A percentile compares a stretch with the other conserved stretches of the same genome.
Evolutionary conservation across 2,888 invertebrate genomes (phyloP).

Genomic region (Oscheius onirici): DNA sequence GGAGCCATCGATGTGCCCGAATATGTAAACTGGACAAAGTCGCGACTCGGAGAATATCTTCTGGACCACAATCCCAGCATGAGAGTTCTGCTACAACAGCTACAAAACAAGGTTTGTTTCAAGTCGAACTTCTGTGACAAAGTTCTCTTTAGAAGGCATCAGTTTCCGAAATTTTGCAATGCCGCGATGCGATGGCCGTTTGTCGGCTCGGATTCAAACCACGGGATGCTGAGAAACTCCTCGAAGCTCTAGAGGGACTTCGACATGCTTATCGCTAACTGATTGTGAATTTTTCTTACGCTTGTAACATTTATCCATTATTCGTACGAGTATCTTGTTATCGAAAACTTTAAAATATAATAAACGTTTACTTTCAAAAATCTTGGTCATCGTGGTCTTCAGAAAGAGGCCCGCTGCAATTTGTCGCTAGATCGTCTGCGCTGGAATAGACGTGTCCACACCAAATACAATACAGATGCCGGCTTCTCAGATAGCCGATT

Average conservation of each 20-base stretch:
- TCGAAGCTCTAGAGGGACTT: constrained; percentile 13
- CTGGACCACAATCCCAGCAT: background rate
- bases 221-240: background rate
- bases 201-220: background rate
- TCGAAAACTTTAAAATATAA: background rate
- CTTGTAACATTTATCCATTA: constrained; percentile 1
- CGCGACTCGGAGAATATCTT: background rate
- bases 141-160: background rate
- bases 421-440: constrained; percentile 38
- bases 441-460: constrained; percentile 51
- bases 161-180: background rate
- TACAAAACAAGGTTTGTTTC: background rate
- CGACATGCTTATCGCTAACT: background rate
- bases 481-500: constrained; percentile 41
- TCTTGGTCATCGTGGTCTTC: constrained; percentile 52
- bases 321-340: background rate
- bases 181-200: constrained; percentile 4
- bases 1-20: background rate
- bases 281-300: background rate
- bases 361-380: background rate
- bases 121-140: background rate
- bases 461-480: constrained; percentile 56
- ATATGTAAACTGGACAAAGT: background rate
- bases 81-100: background rate
- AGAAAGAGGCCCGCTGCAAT: constrained; percentile 48